Base-by-base conservation (phyloP, 2,113 vertebrate genomes). In the Ramphastos sulfuratus region DNA sequence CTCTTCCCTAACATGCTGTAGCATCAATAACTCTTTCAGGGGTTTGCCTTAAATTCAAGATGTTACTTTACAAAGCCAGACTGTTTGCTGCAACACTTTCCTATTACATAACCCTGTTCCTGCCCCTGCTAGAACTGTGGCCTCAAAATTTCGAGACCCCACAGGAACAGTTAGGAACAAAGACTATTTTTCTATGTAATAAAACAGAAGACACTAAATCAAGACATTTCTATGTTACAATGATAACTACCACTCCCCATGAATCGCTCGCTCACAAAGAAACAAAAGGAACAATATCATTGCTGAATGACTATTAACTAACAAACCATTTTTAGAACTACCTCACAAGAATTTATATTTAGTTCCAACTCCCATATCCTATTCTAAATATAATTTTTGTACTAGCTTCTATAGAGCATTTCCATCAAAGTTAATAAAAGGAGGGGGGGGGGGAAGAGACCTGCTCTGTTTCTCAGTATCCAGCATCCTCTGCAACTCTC, bases 391-490 rank as follows among this genome's bases (percentile, higher is more conserved):
- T 87, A 90, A 56, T 60, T 85, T 88, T 60, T 59, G n/a, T 42
- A 90, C 74, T 66, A 83, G 59, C 65, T 79, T 85, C 50, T 67
- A 37, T 20, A 21, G 46, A 84, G 70, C 35, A 63, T 92, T 75
- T 90, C 66, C 55, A 88, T 35, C 63, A 18, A 86, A 81, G 70
- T 71, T 95, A 79, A 85, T 72, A 75, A 82, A 76, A 76, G 30
- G n/a, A 10, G 73, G 55, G 84, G 39, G 84, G 39, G 84, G 60
- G 65, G 66, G 63, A 10, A 89, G 18, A 89, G 72, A 99, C 99
- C 99, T 98, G 98, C 98, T 99, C 97, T 99, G 99, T 90, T 99
- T 99, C 97, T 99, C 99, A 2, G 98, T 99, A 96, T 99, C 99
- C 97, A 99, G 97, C 96, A 99, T 98, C 93, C 99, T 98, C 98